Conservation (phyloP, 2,797 vertebrate genomes). For the Scarus forsteni region DNA sequence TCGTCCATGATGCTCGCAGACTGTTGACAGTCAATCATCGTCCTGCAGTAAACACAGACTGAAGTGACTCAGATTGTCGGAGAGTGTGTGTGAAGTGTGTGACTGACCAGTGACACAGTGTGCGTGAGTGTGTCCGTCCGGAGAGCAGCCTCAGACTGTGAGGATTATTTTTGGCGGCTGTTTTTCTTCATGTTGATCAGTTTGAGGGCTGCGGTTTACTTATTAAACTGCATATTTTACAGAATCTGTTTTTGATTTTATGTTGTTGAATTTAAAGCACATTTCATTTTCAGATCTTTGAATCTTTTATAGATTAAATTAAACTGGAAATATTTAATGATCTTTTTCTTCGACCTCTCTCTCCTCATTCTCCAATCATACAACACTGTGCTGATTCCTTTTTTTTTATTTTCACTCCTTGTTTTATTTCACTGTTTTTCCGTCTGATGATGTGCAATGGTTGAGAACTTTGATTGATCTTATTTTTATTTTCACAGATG, state of each 20-base stretch:
- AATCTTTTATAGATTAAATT: conserved; percentile 1
- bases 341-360: not conserved
- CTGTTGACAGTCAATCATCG: not conserved
- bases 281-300: conserved; percentile 3
- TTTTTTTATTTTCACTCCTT: conserved; percentile 26
- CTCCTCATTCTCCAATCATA: conserved; percentile 25
- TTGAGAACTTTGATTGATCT: conserved; percentile 44
- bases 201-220: conserved; percentile 9
- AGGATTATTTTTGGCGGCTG: conserved; percentile 5
- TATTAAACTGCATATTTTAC: not conserved
- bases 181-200: conserved; percentile 25
- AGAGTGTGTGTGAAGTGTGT: not conserved
- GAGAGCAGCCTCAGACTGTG: conserved; percentile 22
- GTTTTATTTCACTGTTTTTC: conserved; percentile 7
- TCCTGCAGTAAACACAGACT: not conserved
- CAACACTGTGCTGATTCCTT: conserved; percentile 11
- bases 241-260: conserved; percentile 17
- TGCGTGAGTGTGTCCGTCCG: conserved; percentile 37
- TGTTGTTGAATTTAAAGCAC: conserved; percentile 23
- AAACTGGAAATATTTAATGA: conserved; percentile 37
- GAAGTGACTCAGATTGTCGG: not conserved
- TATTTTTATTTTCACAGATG: conserved; percentile 17
- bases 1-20: not conserved
- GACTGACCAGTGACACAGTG: conserved; percentile 6
- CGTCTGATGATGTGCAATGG: conserved; percentile 41